These are phyloP conservation scores for Ciconia boyciana DNA, from an alignment of 2,113 vertebrate genomes.

Conservation along the genomic window DNA sequence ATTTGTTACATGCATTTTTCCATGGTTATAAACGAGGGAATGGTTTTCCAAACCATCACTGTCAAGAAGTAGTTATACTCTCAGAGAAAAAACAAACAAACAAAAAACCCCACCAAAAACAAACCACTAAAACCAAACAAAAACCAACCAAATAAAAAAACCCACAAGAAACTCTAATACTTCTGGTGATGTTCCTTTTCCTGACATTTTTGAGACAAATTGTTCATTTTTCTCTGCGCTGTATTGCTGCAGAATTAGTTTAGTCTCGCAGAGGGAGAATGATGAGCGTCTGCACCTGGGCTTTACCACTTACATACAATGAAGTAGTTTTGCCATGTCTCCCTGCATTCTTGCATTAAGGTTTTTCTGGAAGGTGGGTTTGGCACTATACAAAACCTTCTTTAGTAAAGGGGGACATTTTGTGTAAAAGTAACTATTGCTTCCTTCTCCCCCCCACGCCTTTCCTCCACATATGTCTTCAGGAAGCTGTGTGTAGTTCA, in stretches of 20 bases:
- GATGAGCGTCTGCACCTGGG: not conserved
- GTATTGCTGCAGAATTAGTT: not conserved
- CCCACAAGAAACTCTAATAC: not conserved
- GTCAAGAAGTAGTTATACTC: not conserved
- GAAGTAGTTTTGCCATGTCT: not conserved
- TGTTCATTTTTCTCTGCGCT: not conserved
- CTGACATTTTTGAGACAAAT: not conserved
- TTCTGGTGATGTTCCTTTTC: not conserved
- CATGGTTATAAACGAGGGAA: not conserved
- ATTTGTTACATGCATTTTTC: not conserved
- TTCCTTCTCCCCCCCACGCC: not conserved
- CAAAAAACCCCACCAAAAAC: not conserved
- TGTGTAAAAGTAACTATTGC: not conserved
- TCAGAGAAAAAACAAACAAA: not conserved
- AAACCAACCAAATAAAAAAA: too few relatives aligned
- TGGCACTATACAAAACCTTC: not conserved
- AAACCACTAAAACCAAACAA: not conserved
- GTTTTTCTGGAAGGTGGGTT: not conserved
- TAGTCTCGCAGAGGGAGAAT: not conserved
- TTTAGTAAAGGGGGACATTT: not conserved
- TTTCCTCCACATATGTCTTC: not conserved
- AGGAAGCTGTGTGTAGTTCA: not conserved
- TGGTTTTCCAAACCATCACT: not conserved
- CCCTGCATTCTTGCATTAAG: not conserved
- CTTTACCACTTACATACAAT: accelerated